Percentiles rank a stretch among this genome's conserved stretches.
Evolutionary conservation across 2,888 invertebrate species (phyloP).

Genomic region (Buathra laborator): DNA sequence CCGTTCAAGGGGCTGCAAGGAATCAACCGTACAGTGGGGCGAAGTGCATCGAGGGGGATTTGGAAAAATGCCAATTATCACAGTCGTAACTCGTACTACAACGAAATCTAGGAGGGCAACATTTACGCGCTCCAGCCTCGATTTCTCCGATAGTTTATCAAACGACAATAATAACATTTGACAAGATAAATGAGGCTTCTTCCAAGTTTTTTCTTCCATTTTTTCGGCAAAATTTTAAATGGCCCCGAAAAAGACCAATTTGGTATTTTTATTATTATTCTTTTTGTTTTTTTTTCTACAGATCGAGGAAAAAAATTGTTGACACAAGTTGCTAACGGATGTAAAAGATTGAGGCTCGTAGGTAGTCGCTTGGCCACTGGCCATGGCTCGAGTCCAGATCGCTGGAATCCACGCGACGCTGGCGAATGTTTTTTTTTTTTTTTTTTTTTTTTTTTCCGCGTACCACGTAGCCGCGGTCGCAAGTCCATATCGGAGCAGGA

Average conservation of each 20-base stretch:
- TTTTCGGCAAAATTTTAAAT: neutral
- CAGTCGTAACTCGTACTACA: constrained; percentile 24
- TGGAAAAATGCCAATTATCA: constrained; percentile 78
- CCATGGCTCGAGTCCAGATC: constrained; percentile 76
- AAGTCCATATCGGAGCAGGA: neutral
- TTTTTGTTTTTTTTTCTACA: constrained; percentile 23
- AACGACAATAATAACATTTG: neutral
- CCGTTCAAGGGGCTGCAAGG: constrained; percentile 52
- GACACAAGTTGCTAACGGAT: constrained; percentile 67
- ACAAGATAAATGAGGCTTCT: neutral
- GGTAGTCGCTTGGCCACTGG: constrained; percentile 73
- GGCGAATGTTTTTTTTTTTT: constrained; percentile 39
- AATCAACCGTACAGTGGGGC: constrained; percentile 65
- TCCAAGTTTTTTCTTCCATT: too few species aligned
- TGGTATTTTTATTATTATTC: constrained; percentile 19
- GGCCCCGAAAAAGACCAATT: neutral
- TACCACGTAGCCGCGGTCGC: neutral
- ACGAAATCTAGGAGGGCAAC: constrained; percentile 37
- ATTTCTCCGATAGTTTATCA: neutral
- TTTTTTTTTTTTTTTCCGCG: constrained; percentile 37
- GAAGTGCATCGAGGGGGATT: constrained; percentile 58
- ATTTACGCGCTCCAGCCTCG: constrained; percentile 66
- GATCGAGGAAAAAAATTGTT: constrained; percentile 50
- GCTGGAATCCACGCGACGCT: constrained; percentile 74
- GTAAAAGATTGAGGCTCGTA: constrained; percentile 55